These are phyloP conservation scores for Sminthurides aquaticus DNA, from an alignment of 2,888 invertebrate species.

Conservation along the genomic window DNA sequence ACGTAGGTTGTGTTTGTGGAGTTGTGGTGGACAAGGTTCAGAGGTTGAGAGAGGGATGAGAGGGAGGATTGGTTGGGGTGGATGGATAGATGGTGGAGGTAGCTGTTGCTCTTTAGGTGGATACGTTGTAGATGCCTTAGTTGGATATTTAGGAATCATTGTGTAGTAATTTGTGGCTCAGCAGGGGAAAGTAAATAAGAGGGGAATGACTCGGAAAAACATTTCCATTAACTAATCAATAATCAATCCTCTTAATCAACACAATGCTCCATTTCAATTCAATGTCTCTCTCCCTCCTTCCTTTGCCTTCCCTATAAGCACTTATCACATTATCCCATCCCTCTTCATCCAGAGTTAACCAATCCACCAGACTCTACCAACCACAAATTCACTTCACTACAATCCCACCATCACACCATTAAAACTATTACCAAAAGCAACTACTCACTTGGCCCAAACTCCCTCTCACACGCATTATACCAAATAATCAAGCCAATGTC, in stretches of 20 bases:
- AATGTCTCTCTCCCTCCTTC: conserved; percentile 4
- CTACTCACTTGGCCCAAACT: neutral
- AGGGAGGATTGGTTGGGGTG: neutral
- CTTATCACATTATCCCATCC: neutral
- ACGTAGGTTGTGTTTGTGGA: neutral
- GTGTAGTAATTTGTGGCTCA: conserved; percentile 44
- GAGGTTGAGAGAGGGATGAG: conserved; percentile 3
- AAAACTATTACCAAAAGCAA: neutral
- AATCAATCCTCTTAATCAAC: conserved; percentile 42
- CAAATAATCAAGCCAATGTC: no score
- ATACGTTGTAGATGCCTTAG: conserved; percentile 12
- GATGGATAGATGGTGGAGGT: neutral
- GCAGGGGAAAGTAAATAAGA: conserved; percentile 44
- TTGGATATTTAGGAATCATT: conserved; percentile 43
- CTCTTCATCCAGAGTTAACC: neutral
- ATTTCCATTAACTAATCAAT: conserved; percentile 44
- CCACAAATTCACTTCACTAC: neutral
- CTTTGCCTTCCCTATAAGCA: neutral
- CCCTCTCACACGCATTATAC: neutral
- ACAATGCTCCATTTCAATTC: conserved; percentile 30
- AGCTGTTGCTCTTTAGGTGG: conserved; percentile 1
- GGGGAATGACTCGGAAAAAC: conserved; percentile 42
- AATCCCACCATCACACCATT: neutral
- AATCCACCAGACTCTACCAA: neutral
- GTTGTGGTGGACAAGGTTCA: neutral